phyloP scores from a whole-genome alignment of 2,888 invertebrate genomes.

The Liposcelis brunnea region DNA sequence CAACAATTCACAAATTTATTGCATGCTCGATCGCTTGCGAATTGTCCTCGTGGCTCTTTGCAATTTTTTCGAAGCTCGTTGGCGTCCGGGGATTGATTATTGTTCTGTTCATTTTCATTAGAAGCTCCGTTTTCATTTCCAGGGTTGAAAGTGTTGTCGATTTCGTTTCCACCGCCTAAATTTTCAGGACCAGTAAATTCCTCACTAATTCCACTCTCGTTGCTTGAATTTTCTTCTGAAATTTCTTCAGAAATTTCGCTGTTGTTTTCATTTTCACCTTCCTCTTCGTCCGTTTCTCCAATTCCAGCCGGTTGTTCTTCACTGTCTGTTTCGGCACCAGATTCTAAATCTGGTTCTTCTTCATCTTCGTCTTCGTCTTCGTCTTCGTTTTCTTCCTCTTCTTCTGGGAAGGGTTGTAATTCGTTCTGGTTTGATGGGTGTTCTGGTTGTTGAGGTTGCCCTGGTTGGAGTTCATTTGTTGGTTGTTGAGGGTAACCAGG shows the following conservation, averaged over 20 bases:
- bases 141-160: too few species aligned
- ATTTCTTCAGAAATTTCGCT: background rate
- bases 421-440: too few species aligned
- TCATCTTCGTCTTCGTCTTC: constrained; percentile 6
- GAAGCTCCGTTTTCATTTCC: background rate
- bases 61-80: constrained; percentile 12
- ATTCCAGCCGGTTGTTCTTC: background rate
- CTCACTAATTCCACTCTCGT: too few species aligned
- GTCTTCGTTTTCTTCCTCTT: background rate
- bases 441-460: constrained; percentile 13
- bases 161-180: too few species aligned
- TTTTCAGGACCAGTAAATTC: background rate
- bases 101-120: background rate
- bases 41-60: constrained; percentile 35
- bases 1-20: constrained; percentile 51
- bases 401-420: constrained; percentile 1
- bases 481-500: constrained; percentile 10
- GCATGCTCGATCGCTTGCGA: constrained; percentile 39
- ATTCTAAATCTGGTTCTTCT: constrained; percentile 1
- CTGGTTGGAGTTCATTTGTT: too few species aligned
- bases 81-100: background rate
- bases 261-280: background rate
- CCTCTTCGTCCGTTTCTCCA: background rate
- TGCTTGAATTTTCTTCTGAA: background rate
- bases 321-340: background rate